These are phyloP conservation scores for Drosophila leonis DNA, from an alignment of 2,888 invertebrate genomes.

Conservation along the genomic window DNA sequence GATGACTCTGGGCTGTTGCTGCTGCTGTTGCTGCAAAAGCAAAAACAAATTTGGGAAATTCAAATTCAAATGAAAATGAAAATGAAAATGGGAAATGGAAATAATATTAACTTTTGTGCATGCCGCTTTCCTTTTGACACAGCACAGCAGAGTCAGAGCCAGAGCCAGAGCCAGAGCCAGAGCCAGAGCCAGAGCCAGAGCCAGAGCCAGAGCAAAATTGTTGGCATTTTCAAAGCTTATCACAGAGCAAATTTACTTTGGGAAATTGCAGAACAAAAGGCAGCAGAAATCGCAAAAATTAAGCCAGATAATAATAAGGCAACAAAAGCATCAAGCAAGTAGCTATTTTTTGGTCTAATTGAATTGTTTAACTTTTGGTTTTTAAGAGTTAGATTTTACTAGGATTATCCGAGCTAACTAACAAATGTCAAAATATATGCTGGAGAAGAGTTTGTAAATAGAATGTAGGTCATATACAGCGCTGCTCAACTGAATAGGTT, in stretches of 20 bases:
- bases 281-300: constrained; percentile 4
- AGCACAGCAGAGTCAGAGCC: not conserved
- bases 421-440: too few relatives aligned
- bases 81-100: constrained; percentile 38
- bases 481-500: too few relatives aligned
- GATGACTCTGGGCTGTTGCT: constrained; percentile 1
- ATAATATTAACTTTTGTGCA: constrained; percentile 36
- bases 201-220: constrained; percentile 1
- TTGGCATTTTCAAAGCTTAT: constrained; percentile 31
- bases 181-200: not conserved
- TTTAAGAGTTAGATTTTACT: not conserved
- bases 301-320: not conserved
- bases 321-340: not conserved
- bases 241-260: constrained; percentile 21
- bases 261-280: constrained; percentile 2
- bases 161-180: not conserved
- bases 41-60: constrained; percentile 22
- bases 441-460: too few relatives aligned
- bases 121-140: constrained; percentile 9
- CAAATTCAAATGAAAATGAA: constrained; percentile 33
- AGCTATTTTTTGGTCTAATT: not conserved
- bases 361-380: constrained; percentile 2
- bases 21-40: constrained; percentile 13
- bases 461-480: too few relatives aligned
- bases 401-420: not conserved